These are phyloP conservation scores for Cebuella pygmaea DNA, from an alignment of 2,797 vertebrate species.

Conservation along the genomic window DNA sequence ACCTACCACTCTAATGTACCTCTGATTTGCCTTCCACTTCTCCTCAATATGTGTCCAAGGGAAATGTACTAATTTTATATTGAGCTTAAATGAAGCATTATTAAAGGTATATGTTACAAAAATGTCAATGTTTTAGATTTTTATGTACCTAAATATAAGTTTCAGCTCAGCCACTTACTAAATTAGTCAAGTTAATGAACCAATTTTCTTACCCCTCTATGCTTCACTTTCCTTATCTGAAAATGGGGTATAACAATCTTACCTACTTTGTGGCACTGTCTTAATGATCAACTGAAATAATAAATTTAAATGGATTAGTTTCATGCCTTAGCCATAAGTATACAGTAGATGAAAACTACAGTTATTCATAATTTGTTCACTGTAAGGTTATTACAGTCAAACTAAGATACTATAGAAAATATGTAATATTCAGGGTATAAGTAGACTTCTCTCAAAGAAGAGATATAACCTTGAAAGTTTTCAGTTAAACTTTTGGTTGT, in stretches of 20 bases:
- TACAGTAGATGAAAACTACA: not conserved
- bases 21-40: not conserved
- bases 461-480: not conserved
- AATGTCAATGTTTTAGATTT: constrained; percentile 4
- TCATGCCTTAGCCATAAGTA: not conserved
- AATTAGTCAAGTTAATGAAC: not conserved
- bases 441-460: not conserved
- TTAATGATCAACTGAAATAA: not conserved
- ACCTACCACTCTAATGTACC: not conserved
- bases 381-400: not conserved
- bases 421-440: not conserved
- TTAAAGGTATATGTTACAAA: not conserved
- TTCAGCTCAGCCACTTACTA: not conserved
- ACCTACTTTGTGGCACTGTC: not conserved
- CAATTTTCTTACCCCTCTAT: not conserved
- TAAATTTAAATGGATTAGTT: not conserved
- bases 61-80: not conserved
- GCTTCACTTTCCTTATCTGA: not conserved
- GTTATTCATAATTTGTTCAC: not conserved
- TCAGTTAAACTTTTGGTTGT: not conserved
- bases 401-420: not conserved
- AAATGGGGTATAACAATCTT: not conserved
- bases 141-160: not conserved
- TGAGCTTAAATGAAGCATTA: constrained; percentile 20
- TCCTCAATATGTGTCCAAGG: not conserved